These are phyloP conservation scores for Podarcis cretensis DNA, from an alignment of 2,113 vertebrate species.

Conservation along the genomic window DNA sequence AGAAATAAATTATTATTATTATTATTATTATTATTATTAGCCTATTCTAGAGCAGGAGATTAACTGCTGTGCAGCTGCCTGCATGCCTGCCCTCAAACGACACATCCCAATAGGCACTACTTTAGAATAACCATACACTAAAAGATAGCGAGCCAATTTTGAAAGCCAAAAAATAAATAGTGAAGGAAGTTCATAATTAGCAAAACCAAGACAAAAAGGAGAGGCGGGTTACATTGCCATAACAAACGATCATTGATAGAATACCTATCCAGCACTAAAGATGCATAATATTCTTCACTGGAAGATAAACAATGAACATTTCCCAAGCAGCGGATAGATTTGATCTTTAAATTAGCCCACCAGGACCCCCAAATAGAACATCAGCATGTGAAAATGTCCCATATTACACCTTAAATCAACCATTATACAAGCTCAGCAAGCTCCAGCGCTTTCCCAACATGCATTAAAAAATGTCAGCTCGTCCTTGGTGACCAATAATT, in stretches of 20 bases:
- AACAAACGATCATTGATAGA: background rate
- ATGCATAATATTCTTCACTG: conserved; percentile 15
- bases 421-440: conserved; percentile 70
- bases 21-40: too few relatives aligned
- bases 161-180: background rate
- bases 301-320: conserved; percentile 5
- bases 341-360: conserved; percentile 57
- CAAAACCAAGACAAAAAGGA: background rate
- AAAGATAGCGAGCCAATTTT: background rate
- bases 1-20: too few relatives aligned
- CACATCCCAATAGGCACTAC: too few relatives aligned
- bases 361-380: conserved; percentile 65
- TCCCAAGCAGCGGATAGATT: conserved; percentile 40
- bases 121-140: background rate
- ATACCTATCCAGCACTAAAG: background rate
- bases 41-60: too few relatives aligned
- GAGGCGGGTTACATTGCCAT: background rate
- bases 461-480: conserved; percentile 53
- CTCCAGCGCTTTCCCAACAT: conserved; percentile 41
- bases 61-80: too few relatives aligned
- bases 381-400: conserved; percentile 51
- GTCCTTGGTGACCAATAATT: conserved; percentile 63
- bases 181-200: background rate
- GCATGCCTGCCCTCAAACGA: too few relatives aligned
- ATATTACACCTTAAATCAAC: conserved; percentile 65